Conservation (phyloP, 2,113 vertebrate species). For the Cheilinus undulatus region DNA sequence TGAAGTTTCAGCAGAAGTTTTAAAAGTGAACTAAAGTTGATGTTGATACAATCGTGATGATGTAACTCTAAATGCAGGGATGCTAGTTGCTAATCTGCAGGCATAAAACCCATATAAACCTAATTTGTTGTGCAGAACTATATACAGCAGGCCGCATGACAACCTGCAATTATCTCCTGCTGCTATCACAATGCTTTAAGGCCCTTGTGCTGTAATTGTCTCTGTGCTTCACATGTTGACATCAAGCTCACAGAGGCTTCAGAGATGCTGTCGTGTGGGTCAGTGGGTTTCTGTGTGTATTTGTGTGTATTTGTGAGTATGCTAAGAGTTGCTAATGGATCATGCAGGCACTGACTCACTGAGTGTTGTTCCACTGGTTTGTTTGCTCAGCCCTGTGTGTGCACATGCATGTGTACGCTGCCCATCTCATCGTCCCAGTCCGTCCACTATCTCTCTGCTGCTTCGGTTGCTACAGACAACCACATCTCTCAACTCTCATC, state of each 20-base stretch:
- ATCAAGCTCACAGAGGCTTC: conserved; percentile 36
- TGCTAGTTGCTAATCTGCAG: conserved; percentile 16
- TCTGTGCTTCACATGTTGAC: conserved; percentile 43
- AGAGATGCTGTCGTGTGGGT: conserved; percentile 46
- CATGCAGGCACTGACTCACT: conserved; percentile 69
- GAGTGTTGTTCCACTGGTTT: conserved; percentile 79
- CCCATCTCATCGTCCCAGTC: conserved; percentile 47
- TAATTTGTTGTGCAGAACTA: conserved; percentile 6
- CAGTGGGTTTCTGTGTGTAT: conserved; percentile 31
- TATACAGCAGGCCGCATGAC: conserved; percentile 1
- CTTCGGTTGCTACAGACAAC: conserved; percentile 73
- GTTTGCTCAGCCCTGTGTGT: conserved; percentile 74
- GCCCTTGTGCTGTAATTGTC: conserved; percentile 28
- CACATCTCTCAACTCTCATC: conserved; percentile 71
- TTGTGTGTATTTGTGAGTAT: conserved; percentile 40
- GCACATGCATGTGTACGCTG: conserved; percentile 32
- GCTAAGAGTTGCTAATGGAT: conserved; percentile 78
- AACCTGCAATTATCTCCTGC: not conserved
- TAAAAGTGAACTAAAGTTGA: conserved; percentile 10
- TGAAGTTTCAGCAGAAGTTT: conserved; percentile 18
- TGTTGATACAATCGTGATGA: not conserved
- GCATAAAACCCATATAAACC: not conserved
- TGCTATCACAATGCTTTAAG: conserved; percentile 2
- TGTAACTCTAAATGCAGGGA: not conserved
- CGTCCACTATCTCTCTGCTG: conserved; percentile 38